phyloP scores from a whole-genome alignment of 2,797 vertebrate genomes.

The Gila robusta region DNA sequence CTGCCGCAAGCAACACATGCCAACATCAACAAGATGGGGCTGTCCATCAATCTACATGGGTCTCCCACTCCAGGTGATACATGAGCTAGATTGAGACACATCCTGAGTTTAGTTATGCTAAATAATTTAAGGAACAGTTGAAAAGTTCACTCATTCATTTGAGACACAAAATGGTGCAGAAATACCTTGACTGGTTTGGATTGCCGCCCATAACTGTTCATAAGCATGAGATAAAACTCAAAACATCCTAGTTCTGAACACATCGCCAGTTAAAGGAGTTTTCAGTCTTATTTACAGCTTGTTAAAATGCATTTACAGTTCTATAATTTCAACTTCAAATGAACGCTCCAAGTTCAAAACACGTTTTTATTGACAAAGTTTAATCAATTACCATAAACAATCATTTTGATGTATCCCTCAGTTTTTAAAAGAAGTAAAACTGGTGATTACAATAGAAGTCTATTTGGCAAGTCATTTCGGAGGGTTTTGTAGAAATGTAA shows the following conservation, averaged over 20 bases:
- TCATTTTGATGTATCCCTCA: not conserved
- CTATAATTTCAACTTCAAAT: not conserved
- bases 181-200: not conserved
- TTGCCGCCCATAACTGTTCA: not conserved
- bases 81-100: slow-evolving; percentile 15
- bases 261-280: not conserved
- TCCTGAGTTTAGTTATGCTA: slow-evolving; percentile 5
- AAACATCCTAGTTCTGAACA: not conserved
- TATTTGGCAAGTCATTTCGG: not conserved
- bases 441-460: not conserved
- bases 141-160: slow-evolving; percentile 4
- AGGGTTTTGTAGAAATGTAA: not conserved
- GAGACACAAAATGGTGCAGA: slow-evolving; percentile 3
- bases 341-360: not conserved
- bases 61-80: not conserved
- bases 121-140: slow-evolving; percentile 1
- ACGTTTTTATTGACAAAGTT: not conserved
- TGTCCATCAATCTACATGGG: slow-evolving; percentile 28
- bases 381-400: not conserved
- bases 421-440: not conserved
- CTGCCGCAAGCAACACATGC: not conserved
- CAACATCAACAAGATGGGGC: not conserved
- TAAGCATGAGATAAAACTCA: not conserved
- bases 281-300: not conserved
- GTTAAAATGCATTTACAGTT: not conserved